Percentiles rank a stretch among this genome's conserved stretches.
phyloP scores from a whole-genome alignment of 1,140 invertebrate species.

The Caerostris extrusa region DNA sequence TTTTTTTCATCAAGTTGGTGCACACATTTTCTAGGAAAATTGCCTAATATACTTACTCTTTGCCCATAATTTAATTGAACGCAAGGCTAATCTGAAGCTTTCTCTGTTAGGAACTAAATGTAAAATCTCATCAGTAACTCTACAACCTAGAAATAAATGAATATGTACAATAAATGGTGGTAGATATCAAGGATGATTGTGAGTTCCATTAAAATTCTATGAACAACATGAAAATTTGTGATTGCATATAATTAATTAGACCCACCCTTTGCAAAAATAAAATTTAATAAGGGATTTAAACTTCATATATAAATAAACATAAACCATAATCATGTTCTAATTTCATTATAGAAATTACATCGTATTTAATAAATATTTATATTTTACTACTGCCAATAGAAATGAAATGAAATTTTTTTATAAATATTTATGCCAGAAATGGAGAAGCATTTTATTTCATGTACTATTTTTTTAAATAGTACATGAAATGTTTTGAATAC shows the following conservation, averaged over 20 bases:
- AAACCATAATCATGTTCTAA: no score
- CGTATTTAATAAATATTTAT: no score
- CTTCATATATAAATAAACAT: no score
- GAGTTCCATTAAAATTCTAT: background rate
- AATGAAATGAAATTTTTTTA: no score
- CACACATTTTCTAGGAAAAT: background rate
- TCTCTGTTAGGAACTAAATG: slow-evolving; percentile 96
- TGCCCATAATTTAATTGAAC: slow-evolving; percentile 99
- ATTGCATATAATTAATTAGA: background rate
- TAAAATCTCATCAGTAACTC: slow-evolving; percentile 99
- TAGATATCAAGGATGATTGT: background rate
- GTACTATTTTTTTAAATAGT: no score
- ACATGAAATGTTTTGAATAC: no score
- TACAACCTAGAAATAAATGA: slow-evolving; percentile 86
- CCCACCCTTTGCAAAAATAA: background rate
- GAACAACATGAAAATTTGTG: background rate
- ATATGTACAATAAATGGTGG: background rate
- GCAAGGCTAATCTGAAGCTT: slow-evolving; percentile 94
- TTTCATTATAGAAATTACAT: no score
- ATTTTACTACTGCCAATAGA: no score
- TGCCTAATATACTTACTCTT: slow-evolving; percentile 90
- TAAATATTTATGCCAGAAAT: no score
- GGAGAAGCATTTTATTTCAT: no score
- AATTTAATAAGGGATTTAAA: no score
- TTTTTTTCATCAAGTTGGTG: background rate